These are phyloP conservation scores for Spea bombifrons DNA, from an alignment of 2,113 vertebrate species.

Conservation along the genomic window DNA sequence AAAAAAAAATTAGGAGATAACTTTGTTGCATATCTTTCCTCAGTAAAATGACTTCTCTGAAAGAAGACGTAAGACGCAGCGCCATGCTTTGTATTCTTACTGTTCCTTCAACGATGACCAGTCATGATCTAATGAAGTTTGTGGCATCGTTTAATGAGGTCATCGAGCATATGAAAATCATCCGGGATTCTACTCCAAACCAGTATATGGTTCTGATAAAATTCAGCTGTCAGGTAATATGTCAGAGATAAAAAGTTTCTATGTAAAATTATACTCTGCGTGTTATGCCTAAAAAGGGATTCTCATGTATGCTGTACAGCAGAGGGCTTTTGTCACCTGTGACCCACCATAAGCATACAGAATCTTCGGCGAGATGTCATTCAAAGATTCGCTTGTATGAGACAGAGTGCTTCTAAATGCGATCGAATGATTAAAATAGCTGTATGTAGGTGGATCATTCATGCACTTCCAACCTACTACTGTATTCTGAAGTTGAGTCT, in stretches of 20 bases:
- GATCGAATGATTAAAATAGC: too few relatives aligned
- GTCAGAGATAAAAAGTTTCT: constrained; percentile 12
- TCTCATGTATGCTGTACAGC: too few relatives aligned
- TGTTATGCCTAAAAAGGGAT: too few relatives aligned
- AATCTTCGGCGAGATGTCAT: too few relatives aligned
- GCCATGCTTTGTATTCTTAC: constrained; percentile 97
- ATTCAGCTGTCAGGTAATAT: constrained; percentile 84
- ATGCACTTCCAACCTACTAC: too few relatives aligned
- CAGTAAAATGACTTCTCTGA: constrained; percentile 96
- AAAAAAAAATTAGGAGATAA: too few relatives aligned
- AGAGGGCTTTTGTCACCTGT: too few relatives aligned
- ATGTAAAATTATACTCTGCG: not conserved
- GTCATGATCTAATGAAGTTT: constrained; percentile 98
- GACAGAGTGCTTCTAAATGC: too few relatives aligned
- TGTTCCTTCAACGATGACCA: constrained; percentile 93
- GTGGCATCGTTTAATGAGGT: constrained; percentile 92
- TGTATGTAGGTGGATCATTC: too few relatives aligned
- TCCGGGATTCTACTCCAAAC: constrained; percentile 94
- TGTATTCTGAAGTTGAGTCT: too few relatives aligned
- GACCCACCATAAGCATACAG: too few relatives aligned
- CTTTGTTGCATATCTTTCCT: not conserved
- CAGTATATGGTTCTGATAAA: constrained; percentile 98
- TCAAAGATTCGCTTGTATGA: too few relatives aligned
- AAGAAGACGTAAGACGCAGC: constrained; percentile 84
- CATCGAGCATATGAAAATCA: constrained; percentile 99